Conservation (phyloP, 2,113 vertebrate genomes). For the Melanocharis versteri region DNA sequence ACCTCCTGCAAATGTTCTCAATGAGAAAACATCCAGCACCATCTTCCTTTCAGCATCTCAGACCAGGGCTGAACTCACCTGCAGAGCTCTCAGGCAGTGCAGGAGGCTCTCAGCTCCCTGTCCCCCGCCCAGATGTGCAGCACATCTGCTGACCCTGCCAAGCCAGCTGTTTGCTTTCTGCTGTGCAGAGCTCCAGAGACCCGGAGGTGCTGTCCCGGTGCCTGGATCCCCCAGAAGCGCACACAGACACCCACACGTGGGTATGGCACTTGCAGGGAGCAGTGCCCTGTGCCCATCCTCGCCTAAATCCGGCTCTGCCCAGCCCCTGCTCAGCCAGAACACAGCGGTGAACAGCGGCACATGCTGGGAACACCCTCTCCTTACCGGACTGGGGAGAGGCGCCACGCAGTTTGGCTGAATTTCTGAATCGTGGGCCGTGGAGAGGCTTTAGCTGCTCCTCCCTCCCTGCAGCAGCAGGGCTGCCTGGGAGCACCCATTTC, state of each 20-base stretch:
- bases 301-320: not conserved
- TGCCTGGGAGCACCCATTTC: not conserved
- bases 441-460: not conserved
- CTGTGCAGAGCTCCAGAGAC: not conserved
- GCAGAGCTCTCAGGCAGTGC: not conserved
- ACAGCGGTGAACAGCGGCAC: not conserved
- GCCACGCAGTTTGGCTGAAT: not conserved
- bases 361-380: not conserved
- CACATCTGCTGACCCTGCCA: not conserved
- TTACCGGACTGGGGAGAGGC: not conserved
- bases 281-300: rapidly evolving
- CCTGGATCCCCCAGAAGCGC: not conserved
- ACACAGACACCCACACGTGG: rapidly evolving
- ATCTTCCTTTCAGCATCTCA: not conserved
- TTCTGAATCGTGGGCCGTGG: not conserved
- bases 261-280: rapidly evolving
- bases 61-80: not conserved
- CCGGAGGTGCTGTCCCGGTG: rapidly evolving
- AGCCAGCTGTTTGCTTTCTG: not conserved
- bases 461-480: not conserved
- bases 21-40: not conserved
- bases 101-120: not conserved
- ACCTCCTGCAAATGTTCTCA: not conserved
- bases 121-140: not conserved
- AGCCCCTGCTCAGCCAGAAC: not conserved